Conservation (phyloP, 2,113 vertebrate species). For the Thomomys bottae region DNA sequence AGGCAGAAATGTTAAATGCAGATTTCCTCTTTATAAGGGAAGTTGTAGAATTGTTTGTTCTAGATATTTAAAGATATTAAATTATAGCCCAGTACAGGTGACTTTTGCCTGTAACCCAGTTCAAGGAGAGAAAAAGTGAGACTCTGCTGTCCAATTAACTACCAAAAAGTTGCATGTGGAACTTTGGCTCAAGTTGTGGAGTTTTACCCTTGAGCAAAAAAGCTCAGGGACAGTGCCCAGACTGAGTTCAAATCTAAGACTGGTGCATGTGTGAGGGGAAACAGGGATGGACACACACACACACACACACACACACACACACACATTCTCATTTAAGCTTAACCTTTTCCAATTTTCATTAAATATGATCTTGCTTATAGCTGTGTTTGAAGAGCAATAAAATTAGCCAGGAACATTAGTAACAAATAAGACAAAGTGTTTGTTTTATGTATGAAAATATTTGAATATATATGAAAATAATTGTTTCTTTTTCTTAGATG, state of each 20-base stretch:
- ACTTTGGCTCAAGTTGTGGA: too few relatives aligned
- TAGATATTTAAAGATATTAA: not conserved
- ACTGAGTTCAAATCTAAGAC: too few relatives aligned
- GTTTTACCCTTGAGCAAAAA: too few relatives aligned
- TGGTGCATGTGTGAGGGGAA: too few relatives aligned
- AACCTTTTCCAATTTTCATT: not conserved
- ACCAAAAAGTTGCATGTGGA: too few relatives aligned
- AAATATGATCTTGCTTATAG: not conserved
- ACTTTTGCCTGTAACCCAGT: too few relatives aligned
- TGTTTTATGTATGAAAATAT: slow-evolving; percentile 9
- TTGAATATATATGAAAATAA: slow-evolving; percentile 9
- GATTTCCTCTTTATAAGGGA: not conserved
- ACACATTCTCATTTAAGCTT: not conserved
- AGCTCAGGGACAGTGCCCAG: too few relatives aligned
- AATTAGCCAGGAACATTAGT: not conserved
- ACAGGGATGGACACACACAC: too few relatives aligned
- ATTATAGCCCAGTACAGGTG: not conserved
- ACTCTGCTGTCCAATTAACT: too few relatives aligned
- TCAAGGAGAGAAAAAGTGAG: too few relatives aligned
- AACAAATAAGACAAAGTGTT: not conserved
- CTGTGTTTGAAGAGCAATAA: not conserved
- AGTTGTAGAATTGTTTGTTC: not conserved
- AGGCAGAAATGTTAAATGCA: not conserved
- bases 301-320: too few relatives aligned
- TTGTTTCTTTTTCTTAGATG: slow-evolving; percentile 3